A percentile compares a stretch with the other conserved stretches of the same genome.
These are phyloP conservation scores for Cylloceria caligata DNA, from an alignment of 2,888 invertebrate species.

Conservation along the genomic window DNA sequence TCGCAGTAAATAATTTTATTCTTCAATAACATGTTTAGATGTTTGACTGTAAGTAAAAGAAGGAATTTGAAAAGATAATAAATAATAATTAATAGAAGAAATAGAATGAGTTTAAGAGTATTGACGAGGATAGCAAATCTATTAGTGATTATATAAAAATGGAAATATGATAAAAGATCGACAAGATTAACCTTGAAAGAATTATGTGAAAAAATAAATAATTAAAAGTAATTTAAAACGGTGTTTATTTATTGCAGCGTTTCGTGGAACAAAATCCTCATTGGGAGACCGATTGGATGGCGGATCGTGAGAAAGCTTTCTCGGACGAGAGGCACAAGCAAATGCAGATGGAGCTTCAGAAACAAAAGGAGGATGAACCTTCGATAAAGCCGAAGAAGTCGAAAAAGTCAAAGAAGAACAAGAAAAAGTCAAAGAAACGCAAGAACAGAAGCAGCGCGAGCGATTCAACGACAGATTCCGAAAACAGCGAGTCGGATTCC, in stretches of 20 bases:
- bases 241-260: conserved; percentile 85
- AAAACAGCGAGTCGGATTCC: conserved; percentile 84
- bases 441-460: conserved; percentile 84
- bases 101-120: too few species aligned
- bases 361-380: conserved; percentile 87
- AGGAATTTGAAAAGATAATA: too few species aligned
- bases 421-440: conserved; percentile 86
- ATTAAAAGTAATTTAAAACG: too few species aligned
- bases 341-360: conserved; percentile 84
- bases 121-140: too few species aligned
- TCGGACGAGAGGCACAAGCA: conserved; percentile 83
- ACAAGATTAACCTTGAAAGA: not conserved
- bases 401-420: conserved; percentile 87
- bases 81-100: too few species aligned
- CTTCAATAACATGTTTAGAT: too few species aligned
- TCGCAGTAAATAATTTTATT: too few species aligned
- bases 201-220: not conserved
- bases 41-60: too few species aligned
- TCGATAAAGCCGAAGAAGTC: conserved; percentile 86
- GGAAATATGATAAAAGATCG: too few species aligned
- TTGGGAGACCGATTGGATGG: conserved; percentile 95
- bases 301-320: conserved; percentile 90
- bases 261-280: conserved; percentile 94
- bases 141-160: too few species aligned
- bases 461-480: conserved; percentile 83